Percentiles rank a stretch among this genome's conserved stretches.
Conservation (phyloP, 2,797 vertebrate species). For the Lepilemur ruficaudatus region DNA sequence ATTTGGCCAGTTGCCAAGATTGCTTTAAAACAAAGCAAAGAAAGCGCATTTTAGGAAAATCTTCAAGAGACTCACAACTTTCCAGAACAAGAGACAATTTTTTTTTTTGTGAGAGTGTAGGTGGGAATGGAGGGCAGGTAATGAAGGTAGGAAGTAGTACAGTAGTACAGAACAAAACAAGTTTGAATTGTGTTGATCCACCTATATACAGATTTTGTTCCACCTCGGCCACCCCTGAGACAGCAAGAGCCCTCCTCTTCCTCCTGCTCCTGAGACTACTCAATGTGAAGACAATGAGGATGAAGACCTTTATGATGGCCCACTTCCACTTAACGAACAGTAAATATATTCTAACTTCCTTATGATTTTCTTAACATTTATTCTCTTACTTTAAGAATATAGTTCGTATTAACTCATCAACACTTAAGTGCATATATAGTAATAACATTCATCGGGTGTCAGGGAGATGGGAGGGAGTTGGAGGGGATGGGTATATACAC, state of each 20-base stretch:
- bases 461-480: too few species aligned
- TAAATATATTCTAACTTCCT: not conserved
- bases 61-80: not conserved
- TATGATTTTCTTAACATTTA: not conserved
- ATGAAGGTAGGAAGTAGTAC: not conserved
- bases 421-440: too few species aligned
- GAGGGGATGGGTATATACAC: too few species aligned
- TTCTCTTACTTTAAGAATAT: not conserved
- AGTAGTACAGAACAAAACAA: too few species aligned
- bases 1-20: not conserved
- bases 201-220: not conserved
- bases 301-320: not conserved
- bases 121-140: not conserved
- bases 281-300: not conserved
- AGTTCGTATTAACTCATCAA: not conserved
- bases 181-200: not conserved
- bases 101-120: not conserved
- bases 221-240: not conserved
- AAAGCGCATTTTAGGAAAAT: not conserved
- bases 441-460: too few species aligned
- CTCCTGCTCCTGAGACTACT: not conserved
- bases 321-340: not conserved
- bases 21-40: not conserved
- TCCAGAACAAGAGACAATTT: not conserved
- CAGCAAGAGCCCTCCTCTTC: not conserved